Percentiles rank a stretch among this genome's conserved stretches.
These are phyloP conservation scores for Rhinophrynus dorsalis DNA, from an alignment of 2,797 vertebrate genomes.

Conservation along the genomic window DNA sequence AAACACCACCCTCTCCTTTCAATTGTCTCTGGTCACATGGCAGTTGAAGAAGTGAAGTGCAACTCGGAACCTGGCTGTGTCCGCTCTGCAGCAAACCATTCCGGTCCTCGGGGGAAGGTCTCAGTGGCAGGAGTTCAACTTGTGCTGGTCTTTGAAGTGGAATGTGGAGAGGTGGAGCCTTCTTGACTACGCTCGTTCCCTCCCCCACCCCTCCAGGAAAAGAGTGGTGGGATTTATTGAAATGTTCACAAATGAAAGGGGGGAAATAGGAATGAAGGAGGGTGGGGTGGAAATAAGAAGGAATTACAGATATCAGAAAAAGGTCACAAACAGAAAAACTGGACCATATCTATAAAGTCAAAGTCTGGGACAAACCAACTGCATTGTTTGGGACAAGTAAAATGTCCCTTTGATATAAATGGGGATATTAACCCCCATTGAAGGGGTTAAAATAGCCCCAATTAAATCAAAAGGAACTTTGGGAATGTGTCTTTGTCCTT, in stretches of 20 bases:
- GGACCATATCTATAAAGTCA: not conserved
- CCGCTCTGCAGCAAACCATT: not conserved
- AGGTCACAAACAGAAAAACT: not conserved
- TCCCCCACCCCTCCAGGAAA: not conserved
- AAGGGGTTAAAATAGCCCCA: no score
- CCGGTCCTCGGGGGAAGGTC: slow-evolving; percentile 10
- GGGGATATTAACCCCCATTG: no score
- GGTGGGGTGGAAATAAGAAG: not conserved
- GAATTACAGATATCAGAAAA: not conserved
- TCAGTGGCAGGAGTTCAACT: not conserved
- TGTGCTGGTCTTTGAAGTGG: slow-evolving; percentile 20
- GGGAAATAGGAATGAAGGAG: not conserved
- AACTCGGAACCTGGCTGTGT: no score
- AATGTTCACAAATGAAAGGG: not conserved
- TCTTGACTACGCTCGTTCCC: slow-evolving; percentile 24
- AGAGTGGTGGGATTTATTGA: not conserved
- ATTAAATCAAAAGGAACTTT: no score
- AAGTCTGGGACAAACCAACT: no score
- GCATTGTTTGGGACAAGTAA: no score
- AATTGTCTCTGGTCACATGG: not conserved
- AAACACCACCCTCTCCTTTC: not conserved
- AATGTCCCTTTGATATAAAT: no score
- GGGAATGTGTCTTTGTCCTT: no score
- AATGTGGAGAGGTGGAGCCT: slow-evolving; percentile 14
- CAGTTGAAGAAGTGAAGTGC: not conserved